Percentiles rank a stretch among this genome's conserved stretches.
Evolutionary conservation across 2,797 vertebrate genomes (phyloP).

Genomic region (Iguana delicatissima): DNA sequence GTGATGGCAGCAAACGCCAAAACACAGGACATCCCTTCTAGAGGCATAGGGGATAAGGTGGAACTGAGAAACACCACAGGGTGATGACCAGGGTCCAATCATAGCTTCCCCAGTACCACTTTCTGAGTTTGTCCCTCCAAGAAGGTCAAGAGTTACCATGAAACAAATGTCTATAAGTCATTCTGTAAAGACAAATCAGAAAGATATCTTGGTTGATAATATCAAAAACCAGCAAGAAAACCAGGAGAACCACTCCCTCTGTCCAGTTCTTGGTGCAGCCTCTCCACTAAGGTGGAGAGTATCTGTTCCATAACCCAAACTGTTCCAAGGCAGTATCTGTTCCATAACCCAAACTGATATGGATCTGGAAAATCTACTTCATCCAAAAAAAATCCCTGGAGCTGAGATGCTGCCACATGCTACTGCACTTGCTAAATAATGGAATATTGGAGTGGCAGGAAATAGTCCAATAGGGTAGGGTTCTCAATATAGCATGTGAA

Average conservation of each 20-base stretch:
- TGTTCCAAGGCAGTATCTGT: not conserved
- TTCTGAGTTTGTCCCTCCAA: not conserved
- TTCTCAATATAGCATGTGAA: not conserved
- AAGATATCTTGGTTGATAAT: not conserved
- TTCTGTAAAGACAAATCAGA: not conserved
- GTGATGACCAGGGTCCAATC: not conserved
- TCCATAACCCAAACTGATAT: not conserved
- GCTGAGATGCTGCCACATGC: not conserved
- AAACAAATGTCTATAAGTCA: not conserved
- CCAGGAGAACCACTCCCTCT: not conserved
- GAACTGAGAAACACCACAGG: not conserved
- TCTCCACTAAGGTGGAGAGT: not conserved
- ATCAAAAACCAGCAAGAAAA: not conserved
- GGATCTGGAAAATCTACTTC: not conserved
- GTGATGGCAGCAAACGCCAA: not conserved
- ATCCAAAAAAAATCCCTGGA: not conserved
- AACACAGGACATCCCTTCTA: not conserved
- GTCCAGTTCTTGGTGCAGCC: not conserved
- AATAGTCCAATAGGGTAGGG: not conserved
- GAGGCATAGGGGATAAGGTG: not conserved
- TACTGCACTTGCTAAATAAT: not conserved
- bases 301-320: not conserved
- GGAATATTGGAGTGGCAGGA: not conserved
- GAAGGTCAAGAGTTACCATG: not conserved
- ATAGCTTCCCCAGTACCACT: not conserved